These are phyloP conservation scores for Tinamus guttatus DNA, from an alignment of 2,113 vertebrate species.

Conservation along the genomic window DNA sequence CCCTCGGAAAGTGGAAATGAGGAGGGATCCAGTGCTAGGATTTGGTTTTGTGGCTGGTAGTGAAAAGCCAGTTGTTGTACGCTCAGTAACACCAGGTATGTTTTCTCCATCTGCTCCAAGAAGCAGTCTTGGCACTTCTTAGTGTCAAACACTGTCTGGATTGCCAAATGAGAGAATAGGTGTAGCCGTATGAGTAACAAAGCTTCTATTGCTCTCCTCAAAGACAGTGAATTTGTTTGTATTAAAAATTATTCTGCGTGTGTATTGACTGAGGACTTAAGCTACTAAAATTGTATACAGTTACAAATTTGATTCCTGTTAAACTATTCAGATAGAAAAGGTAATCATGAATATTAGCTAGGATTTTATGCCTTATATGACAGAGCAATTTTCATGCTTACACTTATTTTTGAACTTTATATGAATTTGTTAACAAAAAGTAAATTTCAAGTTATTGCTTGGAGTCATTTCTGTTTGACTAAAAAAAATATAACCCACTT, in stretches of 20 bases:
- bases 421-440: neutral
- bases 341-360: neutral
- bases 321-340: neutral
- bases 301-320: neutral
- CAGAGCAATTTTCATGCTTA: neutral
- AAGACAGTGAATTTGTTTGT: neutral
- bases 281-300: neutral
- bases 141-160: neutral
- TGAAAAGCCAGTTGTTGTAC: conserved; percentile 97
- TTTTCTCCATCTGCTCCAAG: neutral
- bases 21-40: conserved; percentile 96
- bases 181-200: neutral
- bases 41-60: conserved; percentile 99
- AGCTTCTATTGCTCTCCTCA: neutral
- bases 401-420: neutral
- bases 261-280: neutral
- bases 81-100: conserved; percentile 98
- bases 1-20: conserved; percentile 96
- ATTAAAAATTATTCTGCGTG: neutral
- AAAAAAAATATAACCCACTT: neutral
- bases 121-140: neutral
- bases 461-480: neutral
- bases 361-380: neutral
- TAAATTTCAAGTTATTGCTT: neutral
- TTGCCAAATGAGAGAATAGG: neutral